Base-by-base conservation (phyloP, 2,113 vertebrate species). In the Atlantisia rogersi region DNA sequence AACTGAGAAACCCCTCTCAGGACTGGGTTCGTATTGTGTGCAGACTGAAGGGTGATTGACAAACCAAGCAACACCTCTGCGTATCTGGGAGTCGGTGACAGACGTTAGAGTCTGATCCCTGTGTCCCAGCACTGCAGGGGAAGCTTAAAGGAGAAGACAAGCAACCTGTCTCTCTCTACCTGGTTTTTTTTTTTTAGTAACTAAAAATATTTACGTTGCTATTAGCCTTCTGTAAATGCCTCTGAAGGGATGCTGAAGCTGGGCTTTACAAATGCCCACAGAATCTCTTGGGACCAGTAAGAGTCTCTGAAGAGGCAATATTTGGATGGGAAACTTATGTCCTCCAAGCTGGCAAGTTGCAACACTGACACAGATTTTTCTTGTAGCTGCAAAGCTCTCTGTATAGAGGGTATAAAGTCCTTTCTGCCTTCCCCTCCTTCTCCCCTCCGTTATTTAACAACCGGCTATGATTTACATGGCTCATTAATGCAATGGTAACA, bases 301-400 rank as follows among this genome's bases (percentile, higher is more conserved):
- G 76, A 88, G 69, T 46, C 52, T 89, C 79, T 52, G 69, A 78
- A 86, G 80, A 15, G 62, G 65, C 55, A 92, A 65, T 74, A 73
- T 95, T 91, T 96, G 92, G 94, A 95, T 39, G 83, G 91, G 65
- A 92, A 96, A 55, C 83, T 93, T 89, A 60, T 91, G 95, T 97
- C 90, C 88, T 63, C 62, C 95, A 91, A 94, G 95, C 92, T 93
- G 92, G 92, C 42, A 26, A 42, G 73, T 6, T 68, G 14, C 69
- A 65, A 64, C 74, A 19, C 83, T 91, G 90, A 75, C 94, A 95
- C 83, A 93, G 83, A 76, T 89, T 69, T 64, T 42, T 63, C 16
- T 8, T 9, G 12, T 37, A 53, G 75, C 94, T 90, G 79, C 82
- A 84, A 12, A 93, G 40, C 42, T 88, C 82, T 40, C 39, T 3